Conservation (phyloP, 2,797 vertebrate genomes). For the Champsocephalus esox region DNA sequence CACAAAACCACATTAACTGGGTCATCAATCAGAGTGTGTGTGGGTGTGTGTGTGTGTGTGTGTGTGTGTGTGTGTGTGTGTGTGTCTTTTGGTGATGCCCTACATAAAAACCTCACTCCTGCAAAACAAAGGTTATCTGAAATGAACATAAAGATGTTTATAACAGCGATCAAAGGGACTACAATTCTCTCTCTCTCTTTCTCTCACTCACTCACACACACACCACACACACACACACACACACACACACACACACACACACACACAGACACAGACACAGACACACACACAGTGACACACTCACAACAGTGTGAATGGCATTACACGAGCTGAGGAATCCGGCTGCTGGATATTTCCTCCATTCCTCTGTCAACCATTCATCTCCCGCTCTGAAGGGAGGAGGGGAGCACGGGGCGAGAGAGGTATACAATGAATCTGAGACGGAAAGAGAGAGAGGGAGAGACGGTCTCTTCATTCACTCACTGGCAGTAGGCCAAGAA, state of each 20-base stretch:
- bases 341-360: constrained; percentile 70
- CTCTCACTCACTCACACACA: constrained; percentile 12
- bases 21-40: constrained; percentile 66
- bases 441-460: constrained; percentile 33
- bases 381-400: constrained; percentile 51
- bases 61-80: constrained; percentile 12
- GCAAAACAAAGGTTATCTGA: constrained; percentile 21
- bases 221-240: constrained; percentile 30
- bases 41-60: constrained; percentile 18
- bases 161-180: neutral
- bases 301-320: constrained; percentile 49
- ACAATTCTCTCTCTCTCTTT: neutral
- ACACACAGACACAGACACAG: constrained; percentile 27
- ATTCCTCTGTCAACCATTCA: constrained; percentile 75
- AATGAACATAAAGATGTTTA: constrained; percentile 30
- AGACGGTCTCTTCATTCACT: constrained; percentile 64
- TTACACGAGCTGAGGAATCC: constrained; percentile 69
- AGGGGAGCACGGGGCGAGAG: constrained; percentile 40
- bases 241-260: constrained; percentile 7
- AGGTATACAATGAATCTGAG: constrained; percentile 40
- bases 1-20: constrained; percentile 64
- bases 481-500: constrained; percentile 84
- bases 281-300: constrained; percentile 33
- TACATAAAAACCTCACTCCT: neutral
- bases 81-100: neutral